Conservation (phyloP, 2,888 invertebrate species). For the Sicus ferrugineus region DNA sequence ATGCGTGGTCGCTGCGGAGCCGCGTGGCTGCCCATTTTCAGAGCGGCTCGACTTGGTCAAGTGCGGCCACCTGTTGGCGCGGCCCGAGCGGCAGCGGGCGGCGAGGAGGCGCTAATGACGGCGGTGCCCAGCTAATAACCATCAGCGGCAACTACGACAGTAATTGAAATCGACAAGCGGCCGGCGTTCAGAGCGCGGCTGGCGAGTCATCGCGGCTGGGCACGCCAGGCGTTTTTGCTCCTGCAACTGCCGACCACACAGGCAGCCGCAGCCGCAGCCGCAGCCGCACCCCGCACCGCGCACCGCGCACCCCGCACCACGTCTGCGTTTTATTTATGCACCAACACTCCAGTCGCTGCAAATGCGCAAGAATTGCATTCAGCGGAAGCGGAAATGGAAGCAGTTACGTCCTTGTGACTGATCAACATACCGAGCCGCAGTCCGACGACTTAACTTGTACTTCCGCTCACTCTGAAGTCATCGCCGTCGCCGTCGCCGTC, state of each 20-base stretch:
- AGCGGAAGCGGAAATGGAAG: conserved; percentile 19
- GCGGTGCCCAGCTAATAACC: background rate
- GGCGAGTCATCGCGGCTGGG: background rate
- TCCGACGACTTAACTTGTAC: conserved; percentile 21
- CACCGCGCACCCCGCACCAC: background rate
- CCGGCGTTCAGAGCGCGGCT: background rate
- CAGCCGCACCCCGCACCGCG: background rate
- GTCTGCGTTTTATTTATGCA: background rate
- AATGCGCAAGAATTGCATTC: conserved; percentile 11
- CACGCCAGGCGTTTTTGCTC: background rate
- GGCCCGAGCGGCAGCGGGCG: background rate
- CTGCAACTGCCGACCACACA: background rate
- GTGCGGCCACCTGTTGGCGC: conserved; percentile 11
- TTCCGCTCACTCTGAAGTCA: conserved; percentile 13
- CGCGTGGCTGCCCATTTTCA: conserved; percentile 5
- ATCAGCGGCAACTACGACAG: background rate
- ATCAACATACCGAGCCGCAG: conserved; percentile 18
- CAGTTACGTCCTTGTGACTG: conserved; percentile 11
- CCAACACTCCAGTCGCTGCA: background rate
- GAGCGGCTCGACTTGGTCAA: conserved; percentile 9
- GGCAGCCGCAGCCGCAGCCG: background rate
- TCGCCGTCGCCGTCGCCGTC: background rate
- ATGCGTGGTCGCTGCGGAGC: conserved; percentile 30
- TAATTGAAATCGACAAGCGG: conserved; percentile 5
- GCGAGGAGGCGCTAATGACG: conserved; percentile 20